Evolutionary conservation across 1,140 invertebrate species (phyloP), one percentile per base, ranked within the genome.

Genomic region (Oryzaephilus surinamensis): DNA sequence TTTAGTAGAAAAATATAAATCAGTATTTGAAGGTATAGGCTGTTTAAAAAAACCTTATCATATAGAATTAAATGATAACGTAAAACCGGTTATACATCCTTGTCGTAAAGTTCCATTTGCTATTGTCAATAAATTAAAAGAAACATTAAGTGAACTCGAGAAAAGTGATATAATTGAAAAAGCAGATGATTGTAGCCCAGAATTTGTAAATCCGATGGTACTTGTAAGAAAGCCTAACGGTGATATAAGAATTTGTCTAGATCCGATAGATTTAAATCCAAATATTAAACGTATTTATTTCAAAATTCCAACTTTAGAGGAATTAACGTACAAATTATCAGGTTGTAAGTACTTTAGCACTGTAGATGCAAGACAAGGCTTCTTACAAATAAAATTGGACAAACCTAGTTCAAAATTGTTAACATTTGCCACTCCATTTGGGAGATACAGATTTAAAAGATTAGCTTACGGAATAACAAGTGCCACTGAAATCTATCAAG

Each of bases 191-290:
- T 55, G 59, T 11, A 63, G 62, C 4, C n/a, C n/a, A n/a, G 61
- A 64, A 18, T 70, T 62, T 61, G 59, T 66, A 1, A 57, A 11
- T 61, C 58, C 6, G 54, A 29, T 61, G 13, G 57, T 65, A 5
- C 42, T 65, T 11, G 54, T 60, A 2, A 39, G 62, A 24, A 46
- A 66, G 52, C 40, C 40, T 34, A 35, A 46, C 38, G 35, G 54
- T 6, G 39, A 49, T 21, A 14, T 65, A 8, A 41, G 64, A 41
- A 45, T 68, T 15, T 66, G 61, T 46, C 26, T 69, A 6, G 63
- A 68, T 36, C 62, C 63, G 8, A 48, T 39, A 33, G 43, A 66
- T 32, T 51, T 67, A 16, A 69, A 68, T 43, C 50, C 52, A 42
- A 50, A 37, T 14, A 60, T 67, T n/a, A 50, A 50, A 23, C 30